Conservation (phyloP, 1,140 invertebrate species). For the Ips typographus region DNA sequence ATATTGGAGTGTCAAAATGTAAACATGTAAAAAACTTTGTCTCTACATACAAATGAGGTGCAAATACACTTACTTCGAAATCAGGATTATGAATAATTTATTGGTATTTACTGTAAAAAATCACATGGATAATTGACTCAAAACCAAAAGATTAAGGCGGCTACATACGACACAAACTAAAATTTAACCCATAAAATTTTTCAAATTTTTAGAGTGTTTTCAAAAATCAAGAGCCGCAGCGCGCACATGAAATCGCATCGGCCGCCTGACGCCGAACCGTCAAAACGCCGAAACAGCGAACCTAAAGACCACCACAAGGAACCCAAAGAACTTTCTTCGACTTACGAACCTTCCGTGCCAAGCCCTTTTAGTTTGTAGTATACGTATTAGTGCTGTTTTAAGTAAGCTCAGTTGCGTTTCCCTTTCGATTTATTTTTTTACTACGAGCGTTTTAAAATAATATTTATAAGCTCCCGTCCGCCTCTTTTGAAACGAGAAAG, state of each 20-base stretch:
- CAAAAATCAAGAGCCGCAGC: constrained; percentile 96
- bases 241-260: constrained; percentile 98
- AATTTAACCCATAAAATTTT: constrained; percentile 36
- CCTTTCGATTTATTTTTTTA: constrained; percentile 7
- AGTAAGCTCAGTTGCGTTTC: constrained; percentile 7
- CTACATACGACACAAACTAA: neutral
- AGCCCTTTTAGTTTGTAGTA: constrained; percentile 51
- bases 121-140: neutral
- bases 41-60: no score
- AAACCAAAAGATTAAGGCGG: constrained; percentile 9
- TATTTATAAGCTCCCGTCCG: neutral
- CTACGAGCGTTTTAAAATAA: constrained; percentile 9
- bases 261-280: constrained; percentile 68
- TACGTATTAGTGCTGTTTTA: constrained; percentile 4
- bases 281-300: constrained; percentile 44
- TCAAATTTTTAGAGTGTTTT: constrained; percentile 79
- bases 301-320: constrained; percentile 40
- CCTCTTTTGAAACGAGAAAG: neutral
- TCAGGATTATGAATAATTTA: no score
- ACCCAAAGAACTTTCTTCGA: constrained; percentile 32
- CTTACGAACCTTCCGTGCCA: constrained; percentile 50
- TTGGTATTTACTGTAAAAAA: no score
- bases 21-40: no score
- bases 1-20: no score
- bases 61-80: no score